A percentile compares a stretch with the other conserved stretches of the same genome.
Evolutionary conservation across 2,797 vertebrate species (phyloP).

Genomic region (Ataeniobius toweri): DNA sequence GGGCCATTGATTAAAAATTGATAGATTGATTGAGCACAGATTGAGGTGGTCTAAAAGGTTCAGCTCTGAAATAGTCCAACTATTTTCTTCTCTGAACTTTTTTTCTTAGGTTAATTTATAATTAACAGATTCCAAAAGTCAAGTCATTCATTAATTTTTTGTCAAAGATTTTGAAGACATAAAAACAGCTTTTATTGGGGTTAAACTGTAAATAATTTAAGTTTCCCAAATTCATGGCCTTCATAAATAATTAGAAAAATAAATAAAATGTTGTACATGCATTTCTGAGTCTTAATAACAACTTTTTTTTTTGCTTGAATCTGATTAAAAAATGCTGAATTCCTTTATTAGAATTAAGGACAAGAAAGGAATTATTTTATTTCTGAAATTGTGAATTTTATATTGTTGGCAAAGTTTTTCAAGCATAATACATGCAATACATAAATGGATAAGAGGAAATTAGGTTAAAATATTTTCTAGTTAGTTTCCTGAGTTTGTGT

Average conservation of each 20-base stretch:
- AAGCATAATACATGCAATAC: too few species aligned
- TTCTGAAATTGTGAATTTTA: not conserved
- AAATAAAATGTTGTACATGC: not conserved
- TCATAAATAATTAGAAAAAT: not conserved
- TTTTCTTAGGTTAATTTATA: not conserved
- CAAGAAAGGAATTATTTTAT: not conserved
- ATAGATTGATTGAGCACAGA: constrained; percentile 14
- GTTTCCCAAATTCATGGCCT: not conserved
- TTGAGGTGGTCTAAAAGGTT: not conserved
- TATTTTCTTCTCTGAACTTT: not conserved
- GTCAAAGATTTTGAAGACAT: too few species aligned
- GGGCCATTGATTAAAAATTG: constrained; percentile 22
- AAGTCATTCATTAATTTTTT: not conserved
- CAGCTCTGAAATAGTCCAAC: not conserved
- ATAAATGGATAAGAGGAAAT: not conserved
- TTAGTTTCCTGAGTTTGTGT: not conserved
- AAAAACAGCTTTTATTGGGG: too few species aligned
- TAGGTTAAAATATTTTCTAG: not conserved
- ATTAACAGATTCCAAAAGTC: not conserved
- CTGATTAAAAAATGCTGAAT: too few species aligned
- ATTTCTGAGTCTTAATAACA: not conserved
- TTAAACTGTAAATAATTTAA: not conserved
- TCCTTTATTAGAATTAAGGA: not conserved
- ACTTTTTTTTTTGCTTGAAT: not conserved
- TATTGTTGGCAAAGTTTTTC: not conserved